Evolutionary conservation across 2,888 invertebrate species (phyloP).

Genomic region (Pasiphila rectangulata): DNA sequence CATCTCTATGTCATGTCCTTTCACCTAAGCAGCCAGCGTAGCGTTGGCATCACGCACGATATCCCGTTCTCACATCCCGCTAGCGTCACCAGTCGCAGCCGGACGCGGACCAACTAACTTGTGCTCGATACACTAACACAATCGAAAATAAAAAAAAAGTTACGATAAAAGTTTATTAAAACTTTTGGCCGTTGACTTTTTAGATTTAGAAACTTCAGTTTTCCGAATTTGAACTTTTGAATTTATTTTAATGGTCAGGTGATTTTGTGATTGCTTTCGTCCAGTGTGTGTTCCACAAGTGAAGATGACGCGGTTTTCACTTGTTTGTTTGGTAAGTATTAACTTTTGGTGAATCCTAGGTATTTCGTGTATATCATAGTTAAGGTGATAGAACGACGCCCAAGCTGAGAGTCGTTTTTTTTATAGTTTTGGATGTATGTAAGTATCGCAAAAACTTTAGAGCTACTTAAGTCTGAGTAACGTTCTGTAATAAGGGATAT

Average conservation of each 20-base stretch:
- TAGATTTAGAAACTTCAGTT: background rate
- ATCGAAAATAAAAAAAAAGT: constrained; percentile 16
- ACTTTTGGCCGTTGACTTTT: background rate
- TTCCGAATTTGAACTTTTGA: constrained; percentile 1
- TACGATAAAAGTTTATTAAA: background rate
- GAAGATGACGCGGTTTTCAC: constrained; percentile 43
- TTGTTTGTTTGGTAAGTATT: constrained; percentile 50
- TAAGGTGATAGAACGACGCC: too few relatives aligned
- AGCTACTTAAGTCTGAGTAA: too few relatives aligned
- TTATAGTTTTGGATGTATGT: too few relatives aligned
- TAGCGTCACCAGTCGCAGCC: constrained; percentile 34
- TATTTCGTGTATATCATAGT: background rate
- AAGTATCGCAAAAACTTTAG: too few relatives aligned
- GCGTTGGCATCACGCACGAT: constrained; percentile 33
- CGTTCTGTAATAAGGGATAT: too few relatives aligned
- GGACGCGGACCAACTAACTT: constrained; percentile 39
- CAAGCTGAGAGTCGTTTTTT: too few relatives aligned
- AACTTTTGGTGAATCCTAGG: background rate
- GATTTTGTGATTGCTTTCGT: constrained; percentile 40
- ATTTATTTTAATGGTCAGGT: constrained; percentile 36
- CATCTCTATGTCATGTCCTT: constrained; percentile 53
- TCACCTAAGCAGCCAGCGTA: constrained; percentile 41
- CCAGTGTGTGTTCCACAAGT: constrained; percentile 40
- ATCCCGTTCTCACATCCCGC: constrained; percentile 54
- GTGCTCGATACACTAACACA: constrained; percentile 25